These are phyloP conservation scores for Calliopsis andreniformis DNA, from an alignment of 1,140 invertebrate genomes.

Conservation along the genomic window DNA sequence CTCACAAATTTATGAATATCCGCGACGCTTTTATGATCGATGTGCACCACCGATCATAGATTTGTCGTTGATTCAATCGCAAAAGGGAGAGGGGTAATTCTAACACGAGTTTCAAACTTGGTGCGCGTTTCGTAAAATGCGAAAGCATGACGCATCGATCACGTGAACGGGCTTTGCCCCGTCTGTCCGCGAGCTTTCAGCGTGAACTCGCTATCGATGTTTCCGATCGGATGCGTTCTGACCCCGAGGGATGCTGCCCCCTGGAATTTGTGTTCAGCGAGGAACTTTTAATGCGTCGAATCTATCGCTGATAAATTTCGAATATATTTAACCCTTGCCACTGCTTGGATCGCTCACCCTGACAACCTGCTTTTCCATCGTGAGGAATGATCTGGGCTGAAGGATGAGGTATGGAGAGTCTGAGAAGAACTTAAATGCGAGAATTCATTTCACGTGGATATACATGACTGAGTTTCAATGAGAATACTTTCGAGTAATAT, in stretches of 20 bases:
- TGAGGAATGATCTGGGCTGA: too few relatives aligned
- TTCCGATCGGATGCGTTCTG: not conserved
- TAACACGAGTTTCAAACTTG: slow-evolving; percentile 16
- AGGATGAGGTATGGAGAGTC: too few relatives aligned
- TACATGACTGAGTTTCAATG: too few relatives aligned
- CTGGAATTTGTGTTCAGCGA: not conserved
- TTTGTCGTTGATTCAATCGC: slow-evolving; percentile 23
- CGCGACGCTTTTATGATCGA: not conserved
- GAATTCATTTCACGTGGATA: too few relatives aligned
- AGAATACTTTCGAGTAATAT: too few relatives aligned
- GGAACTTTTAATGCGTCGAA: not conserved
- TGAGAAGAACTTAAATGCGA: too few relatives aligned
- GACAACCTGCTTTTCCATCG: too few relatives aligned
- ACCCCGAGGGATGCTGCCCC: not conserved
- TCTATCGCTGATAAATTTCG: too few relatives aligned
- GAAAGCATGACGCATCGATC: slow-evolving; percentile 27
- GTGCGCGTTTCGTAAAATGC: slow-evolving; percentile 10
- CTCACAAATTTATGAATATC: not conserved
- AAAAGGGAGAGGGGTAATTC: not conserved
- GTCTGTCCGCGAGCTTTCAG: slow-evolving; percentile 1
- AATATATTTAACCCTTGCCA: not conserved
- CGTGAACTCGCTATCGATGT: slow-evolving; percentile 17
- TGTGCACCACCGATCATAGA: not conserved
- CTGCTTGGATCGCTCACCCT: not conserved
- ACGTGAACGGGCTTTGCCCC: not conserved